Evolutionary conservation across 2,888 invertebrate species (phyloP).

Genomic region (Heliothis peltigera): DNA sequence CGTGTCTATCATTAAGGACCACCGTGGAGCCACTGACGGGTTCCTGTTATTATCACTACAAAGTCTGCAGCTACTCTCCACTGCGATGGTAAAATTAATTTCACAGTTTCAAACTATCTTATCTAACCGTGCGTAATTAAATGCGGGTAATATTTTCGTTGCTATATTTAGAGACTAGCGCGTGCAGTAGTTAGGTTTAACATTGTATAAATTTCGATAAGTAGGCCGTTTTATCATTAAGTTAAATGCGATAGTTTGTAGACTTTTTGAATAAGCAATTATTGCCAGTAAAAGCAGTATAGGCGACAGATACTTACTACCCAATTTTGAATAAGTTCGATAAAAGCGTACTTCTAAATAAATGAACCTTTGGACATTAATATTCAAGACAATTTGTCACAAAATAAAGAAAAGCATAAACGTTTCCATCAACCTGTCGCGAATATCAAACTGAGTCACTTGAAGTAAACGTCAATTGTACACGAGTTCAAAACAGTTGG

Average conservation of each 20-base stretch:
- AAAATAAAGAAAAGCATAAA: conserved; percentile 17
- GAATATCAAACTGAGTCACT: conserved; percentile 54
- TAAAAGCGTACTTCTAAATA: not conserved
- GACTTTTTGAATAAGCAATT: not conserved
- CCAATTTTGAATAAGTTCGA: not conserved
- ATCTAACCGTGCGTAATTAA: conserved; percentile 40
- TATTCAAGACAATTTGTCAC: conserved; percentile 12
- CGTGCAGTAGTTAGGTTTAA: conserved; percentile 3
- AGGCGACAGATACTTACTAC: not conserved
- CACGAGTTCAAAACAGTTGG: conserved; percentile 76
- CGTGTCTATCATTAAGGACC: conserved; percentile 57
- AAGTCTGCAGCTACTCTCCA: conserved; percentile 22
- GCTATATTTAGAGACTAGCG: conserved; percentile 8
- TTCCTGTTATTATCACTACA: conserved; percentile 39
- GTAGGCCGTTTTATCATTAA: not conserved
- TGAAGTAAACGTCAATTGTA: conserved; percentile 67
- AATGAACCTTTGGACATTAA: not conserved
- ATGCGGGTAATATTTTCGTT: conserved; percentile 48
- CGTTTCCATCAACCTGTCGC: conserved; percentile 43
- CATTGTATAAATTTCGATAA: conserved; percentile 3
- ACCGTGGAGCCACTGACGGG: conserved; percentile 44
- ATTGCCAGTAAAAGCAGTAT: not conserved
- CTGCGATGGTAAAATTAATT: conserved; percentile 39
- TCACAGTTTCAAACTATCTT: conserved; percentile 44
- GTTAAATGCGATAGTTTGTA: not conserved